These are phyloP conservation scores for Drosophila atripex DNA, from an alignment of 2,888 invertebrate species.

Conservation along the genomic window DNA sequence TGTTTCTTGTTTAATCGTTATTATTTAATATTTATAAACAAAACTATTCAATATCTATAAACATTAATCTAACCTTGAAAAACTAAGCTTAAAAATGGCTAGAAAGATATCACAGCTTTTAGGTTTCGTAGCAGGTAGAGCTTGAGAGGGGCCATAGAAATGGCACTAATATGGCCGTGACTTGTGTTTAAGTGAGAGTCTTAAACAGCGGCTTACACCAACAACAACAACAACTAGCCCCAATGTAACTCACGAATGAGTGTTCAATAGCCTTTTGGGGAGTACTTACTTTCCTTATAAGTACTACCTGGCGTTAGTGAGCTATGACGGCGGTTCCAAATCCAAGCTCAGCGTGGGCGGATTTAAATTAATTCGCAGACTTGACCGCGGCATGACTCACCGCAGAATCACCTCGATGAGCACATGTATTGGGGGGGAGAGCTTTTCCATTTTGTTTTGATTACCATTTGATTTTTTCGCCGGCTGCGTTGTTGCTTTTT, in stretches of 20 bases:
- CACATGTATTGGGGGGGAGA: constrained; percentile 25
- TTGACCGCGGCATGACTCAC: constrained; percentile 21
- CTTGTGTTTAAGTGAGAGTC: constrained; percentile 10
- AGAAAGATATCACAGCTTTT: background rate
- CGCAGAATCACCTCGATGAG: constrained; percentile 8
- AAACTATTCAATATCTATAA: background rate
- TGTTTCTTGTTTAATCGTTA: background rate
- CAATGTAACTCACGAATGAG: constrained; percentile 5
- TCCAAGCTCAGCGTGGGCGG: constrained; percentile 24
- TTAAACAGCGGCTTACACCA: background rate
- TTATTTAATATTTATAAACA: background rate
- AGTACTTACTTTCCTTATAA: constrained; percentile 30
- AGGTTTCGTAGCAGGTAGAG: constrained; percentile 17
- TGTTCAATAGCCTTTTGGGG: constrained; percentile 23
- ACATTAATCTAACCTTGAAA: background rate
- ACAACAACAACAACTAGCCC: background rate
- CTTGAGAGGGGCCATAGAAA: background rate
- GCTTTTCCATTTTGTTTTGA: constrained; percentile 62
- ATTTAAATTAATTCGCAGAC: constrained; percentile 27
- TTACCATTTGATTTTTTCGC: constrained; percentile 23
- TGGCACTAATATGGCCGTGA: constrained; percentile 8
- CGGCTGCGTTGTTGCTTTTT: constrained; percentile 64
- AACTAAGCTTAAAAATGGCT: background rate
- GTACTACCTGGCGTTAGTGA: constrained; percentile 38
- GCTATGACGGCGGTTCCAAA: constrained; percentile 37